Conservation (phyloP, 2,797 vertebrate species). For the Rhabdomys pumilio region DNA sequence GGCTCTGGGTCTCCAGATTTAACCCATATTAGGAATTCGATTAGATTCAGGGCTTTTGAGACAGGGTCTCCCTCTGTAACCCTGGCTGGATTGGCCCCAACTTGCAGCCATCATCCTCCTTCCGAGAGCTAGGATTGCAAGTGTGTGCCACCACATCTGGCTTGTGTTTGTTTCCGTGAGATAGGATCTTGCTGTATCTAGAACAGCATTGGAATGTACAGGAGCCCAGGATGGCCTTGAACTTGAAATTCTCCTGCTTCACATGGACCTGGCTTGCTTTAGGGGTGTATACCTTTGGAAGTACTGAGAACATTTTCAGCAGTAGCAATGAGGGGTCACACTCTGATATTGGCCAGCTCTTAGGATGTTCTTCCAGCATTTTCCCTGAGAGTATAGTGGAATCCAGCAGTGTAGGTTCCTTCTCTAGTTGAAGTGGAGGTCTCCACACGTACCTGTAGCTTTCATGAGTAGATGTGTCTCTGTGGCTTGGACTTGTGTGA, state of each 20-base stretch:
- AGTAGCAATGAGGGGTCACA: neutral
- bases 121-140: neutral
- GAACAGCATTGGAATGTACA: neutral
- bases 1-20: neutral
- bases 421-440: neutral
- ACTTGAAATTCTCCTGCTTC: neutral
- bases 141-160: neutral
- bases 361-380: neutral
- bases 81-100: neutral
- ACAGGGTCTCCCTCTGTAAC: neutral
- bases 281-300: neutral
- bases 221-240: neutral
- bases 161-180: neutral
- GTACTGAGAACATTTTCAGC: neutral
- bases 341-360: neutral
- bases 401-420: neutral
- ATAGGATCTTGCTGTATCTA: neutral
- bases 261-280: neutral
- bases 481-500: neutral
- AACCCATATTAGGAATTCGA: neutral
- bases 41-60: neutral
- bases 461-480: neutral
- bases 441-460: neutral
- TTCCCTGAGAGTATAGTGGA: neutral
- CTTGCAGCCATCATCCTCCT: neutral